Base-by-base conservation (phyloP, 2,888 invertebrate species). In the Drosophila monieri region DNA sequence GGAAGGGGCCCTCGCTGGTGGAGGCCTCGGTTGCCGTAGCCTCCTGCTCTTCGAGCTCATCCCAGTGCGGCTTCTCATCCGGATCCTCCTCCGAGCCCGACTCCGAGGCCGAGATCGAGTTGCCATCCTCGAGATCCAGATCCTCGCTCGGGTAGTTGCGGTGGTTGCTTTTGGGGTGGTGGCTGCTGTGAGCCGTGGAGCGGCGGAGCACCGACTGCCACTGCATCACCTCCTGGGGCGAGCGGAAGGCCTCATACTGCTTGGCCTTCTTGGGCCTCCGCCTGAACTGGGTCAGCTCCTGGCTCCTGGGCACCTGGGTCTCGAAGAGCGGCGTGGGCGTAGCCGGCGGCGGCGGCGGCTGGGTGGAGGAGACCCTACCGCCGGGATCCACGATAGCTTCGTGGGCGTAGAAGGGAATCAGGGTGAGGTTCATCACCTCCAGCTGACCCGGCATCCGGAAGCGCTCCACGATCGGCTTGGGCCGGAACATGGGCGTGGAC, bases 341-440 rank as follows among this genome's bases (percentile, higher is more conserved):
- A 30, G 70, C 64, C 10, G 68, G 35, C 2, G 49, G 1, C 0
- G 49, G 1, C 0, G 72, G 60, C 0, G 52, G 35, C 0, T 39
- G 5, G 1, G 68, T 62, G 18, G 59, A 23, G 5, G 48, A 18
- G 6, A 18, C 8, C 8, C 14, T 55, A 0, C 57, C 35, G 4
- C 14, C 21, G 1, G 60, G 60, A 18, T 47, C 73, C 37, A 71
- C 67, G 18, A 91, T 85, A 2, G 91, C 91, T 57, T 91, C 91
- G 49, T 90, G 89, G 0, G 89, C 88, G 49, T 90, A 91, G 62
- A 91, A 91, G 3, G 91, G 91, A 56, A 91, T 89, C 32, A 91
- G 61, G 0, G 90, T 90, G 0, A 90, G 73, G 56, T 90, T 90
- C 2, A 88, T 35, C 37, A 76, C 30, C n/a, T 78, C 51, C 27